Percentiles rank a stretch among this genome's conserved stretches.
Evolutionary conservation across 2,888 invertebrate genomes (phyloP).

Genomic region (Helicoverpa assulta): DNA sequence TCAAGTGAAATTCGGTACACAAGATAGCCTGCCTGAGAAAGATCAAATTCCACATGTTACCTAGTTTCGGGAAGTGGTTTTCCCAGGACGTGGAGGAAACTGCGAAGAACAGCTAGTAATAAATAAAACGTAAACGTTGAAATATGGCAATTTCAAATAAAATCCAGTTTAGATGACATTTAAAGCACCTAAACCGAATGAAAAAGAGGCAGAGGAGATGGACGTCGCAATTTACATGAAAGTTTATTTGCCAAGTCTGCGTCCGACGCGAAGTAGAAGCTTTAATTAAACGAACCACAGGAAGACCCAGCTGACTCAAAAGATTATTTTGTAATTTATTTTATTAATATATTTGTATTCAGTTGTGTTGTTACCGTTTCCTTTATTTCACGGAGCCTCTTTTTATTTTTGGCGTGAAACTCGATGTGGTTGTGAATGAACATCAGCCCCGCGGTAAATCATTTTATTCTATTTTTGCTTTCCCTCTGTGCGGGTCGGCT

Average conservation of each 20-base stretch:
- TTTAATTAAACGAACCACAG: conserved; percentile 64
- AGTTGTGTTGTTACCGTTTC: conserved; percentile 27
- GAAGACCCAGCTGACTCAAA: conserved; percentile 58
- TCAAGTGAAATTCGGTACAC: too few species aligned
- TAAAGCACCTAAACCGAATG: conserved; percentile 35
- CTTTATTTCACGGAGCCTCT: conserved; percentile 5
- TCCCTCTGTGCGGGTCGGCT: background rate
- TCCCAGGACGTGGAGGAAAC: too few species aligned
- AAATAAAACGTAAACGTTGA: background rate
- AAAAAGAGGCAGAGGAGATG: conserved; percentile 45
- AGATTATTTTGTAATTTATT: conserved; percentile 67
- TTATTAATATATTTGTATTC: conserved; percentile 52
- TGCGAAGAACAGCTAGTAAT: too few species aligned
- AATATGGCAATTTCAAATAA: conserved; percentile 9
- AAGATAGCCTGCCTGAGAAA: too few species aligned
- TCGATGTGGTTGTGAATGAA: background rate
- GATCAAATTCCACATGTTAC: too few species aligned
- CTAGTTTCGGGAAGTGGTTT: too few species aligned
- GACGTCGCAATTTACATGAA: conserved; percentile 63
- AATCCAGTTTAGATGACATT: conserved; percentile 23
- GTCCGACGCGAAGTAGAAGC: conserved; percentile 50
- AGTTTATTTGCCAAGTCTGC: conserved; percentile 64
- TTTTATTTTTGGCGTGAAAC: conserved; percentile 11
- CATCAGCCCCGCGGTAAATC: too few species aligned
- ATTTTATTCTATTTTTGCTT: background rate